Conservation (phyloP, 2,888 invertebrate species). For the Coleophora deauratella region DNA sequence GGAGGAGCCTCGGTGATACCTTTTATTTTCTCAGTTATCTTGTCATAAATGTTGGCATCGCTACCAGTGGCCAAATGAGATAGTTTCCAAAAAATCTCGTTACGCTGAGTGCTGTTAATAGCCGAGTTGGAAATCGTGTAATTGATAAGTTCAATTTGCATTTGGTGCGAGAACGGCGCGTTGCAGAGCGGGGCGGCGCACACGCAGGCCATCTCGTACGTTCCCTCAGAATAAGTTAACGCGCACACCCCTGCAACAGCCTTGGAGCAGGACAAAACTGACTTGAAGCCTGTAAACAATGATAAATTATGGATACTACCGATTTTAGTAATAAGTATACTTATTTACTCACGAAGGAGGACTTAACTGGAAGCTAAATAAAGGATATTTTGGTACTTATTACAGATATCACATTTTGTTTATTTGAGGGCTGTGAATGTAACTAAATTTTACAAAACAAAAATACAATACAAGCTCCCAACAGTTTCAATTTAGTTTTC, state of each 20-base stretch:
- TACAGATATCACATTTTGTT: too few species aligned
- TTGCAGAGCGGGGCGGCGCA: conserved; percentile 50
- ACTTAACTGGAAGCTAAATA: too few species aligned
- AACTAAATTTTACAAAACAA: too few species aligned
- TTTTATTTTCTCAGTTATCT: conserved; percentile 25
- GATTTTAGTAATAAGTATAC: too few species aligned
- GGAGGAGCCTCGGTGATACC: background rate
- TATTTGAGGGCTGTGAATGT: too few species aligned
- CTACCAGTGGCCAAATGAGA: conserved; percentile 36
- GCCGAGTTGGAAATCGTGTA: conserved; percentile 28
- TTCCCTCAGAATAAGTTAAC: conserved; percentile 31
- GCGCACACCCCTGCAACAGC: conserved; percentile 33
- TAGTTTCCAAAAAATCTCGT: conserved; percentile 37
- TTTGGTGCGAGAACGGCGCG: conserved; percentile 36
- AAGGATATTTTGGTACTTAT: too few species aligned
- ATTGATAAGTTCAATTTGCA: conserved; percentile 41
- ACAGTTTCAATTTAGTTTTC: too few species aligned
- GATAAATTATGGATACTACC: background rate
- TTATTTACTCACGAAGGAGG: too few species aligned
- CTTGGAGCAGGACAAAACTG: conserved; percentile 39
- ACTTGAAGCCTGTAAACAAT: conserved; percentile 40
- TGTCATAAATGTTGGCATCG: conserved; percentile 31
- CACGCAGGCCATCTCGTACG: conserved; percentile 42
- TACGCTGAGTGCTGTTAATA: conserved; percentile 18
- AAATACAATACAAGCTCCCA: too few species aligned